These are phyloP conservation scores for Lithophane ornitopus DNA, from an alignment of 2,888 invertebrate species.

Conservation along the genomic window DNA sequence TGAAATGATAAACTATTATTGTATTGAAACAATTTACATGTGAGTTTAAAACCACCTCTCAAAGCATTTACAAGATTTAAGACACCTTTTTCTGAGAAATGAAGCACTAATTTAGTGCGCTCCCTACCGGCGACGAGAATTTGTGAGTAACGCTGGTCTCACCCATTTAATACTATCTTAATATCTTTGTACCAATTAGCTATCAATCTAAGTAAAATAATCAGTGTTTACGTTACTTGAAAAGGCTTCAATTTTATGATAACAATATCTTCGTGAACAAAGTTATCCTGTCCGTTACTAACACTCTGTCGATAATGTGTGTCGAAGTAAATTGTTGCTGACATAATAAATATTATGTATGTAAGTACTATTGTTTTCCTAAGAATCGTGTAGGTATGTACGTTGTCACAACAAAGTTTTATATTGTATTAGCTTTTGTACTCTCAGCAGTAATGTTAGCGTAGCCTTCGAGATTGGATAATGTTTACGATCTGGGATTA, in stretches of 20 bases:
- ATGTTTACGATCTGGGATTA: constrained; percentile 52
- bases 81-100: neutral
- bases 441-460: constrained; percentile 31
- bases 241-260: constrained; percentile 29
- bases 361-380: constrained; percentile 23
- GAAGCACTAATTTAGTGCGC: neutral
- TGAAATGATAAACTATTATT: constrained; percentile 21
- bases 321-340: constrained; percentile 26
- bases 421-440: constrained; percentile 31
- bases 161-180: constrained; percentile 9
- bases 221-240: constrained; percentile 1
- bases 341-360: constrained; percentile 20
- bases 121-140: neutral
- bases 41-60: constrained; percentile 12
- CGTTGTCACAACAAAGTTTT: constrained; percentile 43
- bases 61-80: constrained; percentile 8
- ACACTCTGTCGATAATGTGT: constrained; percentile 4
- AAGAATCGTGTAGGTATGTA: constrained; percentile 6
- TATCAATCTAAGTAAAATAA: constrained; percentile 11
- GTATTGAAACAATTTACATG: constrained; percentile 9
- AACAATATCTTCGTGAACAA: constrained; percentile 15
- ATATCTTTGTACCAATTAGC: constrained; percentile 29
- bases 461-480: constrained; percentile 52
- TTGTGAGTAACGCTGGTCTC: constrained; percentile 20
- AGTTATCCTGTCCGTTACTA: neutral